A percentile compares a stretch with the other conserved stretches of the same genome.
phyloP scores from a whole-genome alignment of 2,888 invertebrate genomes.

The Heteromyza rotundicornis region DNA sequence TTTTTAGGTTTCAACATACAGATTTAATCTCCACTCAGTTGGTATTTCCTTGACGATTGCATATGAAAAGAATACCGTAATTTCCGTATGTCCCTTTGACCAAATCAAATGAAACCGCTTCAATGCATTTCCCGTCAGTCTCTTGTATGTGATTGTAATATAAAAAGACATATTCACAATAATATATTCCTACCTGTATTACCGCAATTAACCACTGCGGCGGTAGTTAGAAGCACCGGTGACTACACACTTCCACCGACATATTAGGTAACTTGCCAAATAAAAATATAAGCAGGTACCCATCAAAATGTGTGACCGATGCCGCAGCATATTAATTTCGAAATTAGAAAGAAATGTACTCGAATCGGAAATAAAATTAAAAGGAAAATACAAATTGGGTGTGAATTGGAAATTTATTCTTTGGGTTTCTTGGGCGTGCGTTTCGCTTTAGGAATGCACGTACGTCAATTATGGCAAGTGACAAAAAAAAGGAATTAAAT shows the following conservation, averaged over 20 bases:
- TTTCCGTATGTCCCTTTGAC: not conserved
- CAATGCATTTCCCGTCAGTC: constrained; percentile 14
- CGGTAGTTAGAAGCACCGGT: not conserved
- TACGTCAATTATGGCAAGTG: not conserved
- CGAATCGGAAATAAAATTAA: constrained; percentile 4
- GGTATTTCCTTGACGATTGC: too few species aligned
- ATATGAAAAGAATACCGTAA: too few species aligned
- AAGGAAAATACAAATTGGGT: not conserved
- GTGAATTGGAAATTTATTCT: not conserved
- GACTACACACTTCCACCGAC: not conserved
- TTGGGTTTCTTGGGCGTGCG: not conserved
- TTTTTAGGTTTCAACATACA: too few species aligned
- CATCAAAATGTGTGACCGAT: not conserved
- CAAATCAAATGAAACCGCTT: not conserved
- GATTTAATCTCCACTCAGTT: too few species aligned
- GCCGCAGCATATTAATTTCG: not conserved
- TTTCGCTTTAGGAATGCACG: not conserved
- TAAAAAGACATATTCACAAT: constrained; percentile 41
- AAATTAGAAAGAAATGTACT: not conserved
- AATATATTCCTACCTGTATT: too few species aligned
- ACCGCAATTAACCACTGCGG: not conserved
- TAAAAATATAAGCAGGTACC: not conserved
- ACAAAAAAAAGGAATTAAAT: not conserved
- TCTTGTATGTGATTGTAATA: constrained; percentile 36
- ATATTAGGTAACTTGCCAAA: not conserved